Percentiles rank a stretch among this genome's conserved stretches.
phyloP scores from a whole-genome alignment of 2,797 vertebrate species.

The Ctenochaetus hawaiiensis region DNA sequence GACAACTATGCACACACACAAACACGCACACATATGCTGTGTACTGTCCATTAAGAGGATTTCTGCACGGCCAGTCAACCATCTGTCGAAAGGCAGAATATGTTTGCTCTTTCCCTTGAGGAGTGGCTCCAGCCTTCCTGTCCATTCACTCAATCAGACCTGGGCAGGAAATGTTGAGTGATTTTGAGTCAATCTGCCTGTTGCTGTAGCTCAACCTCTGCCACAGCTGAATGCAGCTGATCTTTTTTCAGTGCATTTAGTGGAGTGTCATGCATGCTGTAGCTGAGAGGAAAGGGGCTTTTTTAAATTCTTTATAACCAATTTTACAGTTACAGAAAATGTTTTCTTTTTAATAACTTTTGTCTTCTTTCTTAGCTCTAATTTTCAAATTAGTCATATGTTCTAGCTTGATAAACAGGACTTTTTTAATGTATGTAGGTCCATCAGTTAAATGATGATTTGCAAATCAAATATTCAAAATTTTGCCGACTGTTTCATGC shows the following conservation, averaged over 20 bases:
- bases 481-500: neutral
- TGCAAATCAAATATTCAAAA: too few species aligned
- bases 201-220: neutral
- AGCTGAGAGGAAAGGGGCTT: too few species aligned
- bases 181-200: constrained; percentile 6
- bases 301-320: neutral
- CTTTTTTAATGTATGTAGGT: neutral
- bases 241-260: neutral
- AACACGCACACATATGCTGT: neutral
- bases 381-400: neutral
- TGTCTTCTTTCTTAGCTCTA: neutral
- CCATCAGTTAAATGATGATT: neutral
- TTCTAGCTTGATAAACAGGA: neutral
- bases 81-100: constrained; percentile 68
- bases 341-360: neutral
- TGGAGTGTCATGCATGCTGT: neutral
- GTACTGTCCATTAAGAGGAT: constrained; percentile 74
- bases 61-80: constrained; percentile 58
- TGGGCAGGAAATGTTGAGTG: neutral
- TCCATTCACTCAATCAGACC: neutral
- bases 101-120: constrained; percentile 40
- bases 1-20: neutral
- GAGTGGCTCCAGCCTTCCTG: constrained; percentile 5
- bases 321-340: neutral
- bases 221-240: neutral